Conservation (phyloP, 2,888 invertebrate species). For the Tenthredo distinguenda region DNA sequence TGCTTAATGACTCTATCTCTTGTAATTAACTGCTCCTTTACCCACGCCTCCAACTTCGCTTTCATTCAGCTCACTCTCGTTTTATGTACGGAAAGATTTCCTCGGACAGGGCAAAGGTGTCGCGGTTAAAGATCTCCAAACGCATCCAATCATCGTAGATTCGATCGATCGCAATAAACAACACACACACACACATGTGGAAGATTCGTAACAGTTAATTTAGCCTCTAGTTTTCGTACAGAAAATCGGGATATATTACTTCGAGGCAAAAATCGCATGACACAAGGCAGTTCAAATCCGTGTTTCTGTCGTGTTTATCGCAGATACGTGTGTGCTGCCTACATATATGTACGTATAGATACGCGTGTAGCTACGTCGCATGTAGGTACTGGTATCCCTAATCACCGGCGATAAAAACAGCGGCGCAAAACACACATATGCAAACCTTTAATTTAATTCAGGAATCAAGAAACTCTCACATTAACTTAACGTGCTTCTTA, state of each 20-base stretch:
- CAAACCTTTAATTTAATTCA: constrained; percentile 1
- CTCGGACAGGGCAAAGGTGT: constrained; percentile 11
- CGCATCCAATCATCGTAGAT: not conserved
- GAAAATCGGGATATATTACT: not conserved
- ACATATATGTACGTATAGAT: not conserved
- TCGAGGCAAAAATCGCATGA: constrained; percentile 18
- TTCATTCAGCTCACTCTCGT: constrained; percentile 51
- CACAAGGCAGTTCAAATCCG: not conserved
- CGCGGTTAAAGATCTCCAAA: not conserved
- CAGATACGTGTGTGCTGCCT: not conserved
- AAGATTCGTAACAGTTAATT: not conserved
- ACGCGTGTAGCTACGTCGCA: not conserved
- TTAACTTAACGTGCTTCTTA: not conserved
- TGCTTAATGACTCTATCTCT: constrained; percentile 64
- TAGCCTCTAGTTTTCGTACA: not conserved
- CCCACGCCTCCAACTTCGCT: constrained; percentile 54
- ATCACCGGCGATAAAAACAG: constrained; percentile 23
- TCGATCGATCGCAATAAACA: not conserved
- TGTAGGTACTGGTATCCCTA: not conserved
- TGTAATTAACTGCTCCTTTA: constrained; percentile 62
- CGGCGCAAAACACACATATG: not conserved
- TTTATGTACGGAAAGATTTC: constrained; percentile 44
- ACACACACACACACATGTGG: not conserved
- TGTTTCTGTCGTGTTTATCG: constrained; percentile 1
- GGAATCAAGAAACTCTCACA: constrained; percentile 16